Conservation (phyloP, 2,113 vertebrate species). For the Scalopus aquaticus region DNA sequence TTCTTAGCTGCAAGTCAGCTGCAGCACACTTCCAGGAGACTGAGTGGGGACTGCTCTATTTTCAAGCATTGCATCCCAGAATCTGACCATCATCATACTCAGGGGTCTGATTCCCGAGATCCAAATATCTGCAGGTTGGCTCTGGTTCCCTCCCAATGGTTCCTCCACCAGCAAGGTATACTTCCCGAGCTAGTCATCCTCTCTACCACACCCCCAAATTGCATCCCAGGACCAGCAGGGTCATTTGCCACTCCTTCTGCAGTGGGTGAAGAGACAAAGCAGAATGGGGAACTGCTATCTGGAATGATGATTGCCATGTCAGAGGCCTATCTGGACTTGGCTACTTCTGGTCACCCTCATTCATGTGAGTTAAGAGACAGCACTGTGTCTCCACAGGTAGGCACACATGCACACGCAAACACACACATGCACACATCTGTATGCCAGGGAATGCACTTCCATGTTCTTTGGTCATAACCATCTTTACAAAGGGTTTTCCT, state of each 20-base stretch:
- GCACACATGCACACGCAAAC: not conserved
- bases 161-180: not conserved
- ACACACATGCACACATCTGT: rapidly evolving
- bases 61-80: not conserved
- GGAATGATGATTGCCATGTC: not conserved
- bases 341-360: not conserved
- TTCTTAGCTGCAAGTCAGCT: not conserved
- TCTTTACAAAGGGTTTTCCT: not conserved
- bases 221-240: not conserved
- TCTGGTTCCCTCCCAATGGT: too few species aligned
- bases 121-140: not conserved
- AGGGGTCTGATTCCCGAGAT: not conserved
- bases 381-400: not conserved
- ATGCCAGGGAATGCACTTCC: not conserved
- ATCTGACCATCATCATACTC: not conserved
- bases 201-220: not conserved
- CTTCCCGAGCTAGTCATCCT: not conserved
- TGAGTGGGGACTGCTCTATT: not conserved
- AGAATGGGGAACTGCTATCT: not conserved
- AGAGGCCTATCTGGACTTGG: not conserved
- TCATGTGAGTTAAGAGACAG: not conserved
- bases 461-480: not conserved
- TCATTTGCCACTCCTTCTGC: not conserved
- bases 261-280: not conserved
- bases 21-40: not conserved